phyloP scores from a whole-genome alignment of 1,140 invertebrate genomes.

The Drosophila repleta region DNA sequence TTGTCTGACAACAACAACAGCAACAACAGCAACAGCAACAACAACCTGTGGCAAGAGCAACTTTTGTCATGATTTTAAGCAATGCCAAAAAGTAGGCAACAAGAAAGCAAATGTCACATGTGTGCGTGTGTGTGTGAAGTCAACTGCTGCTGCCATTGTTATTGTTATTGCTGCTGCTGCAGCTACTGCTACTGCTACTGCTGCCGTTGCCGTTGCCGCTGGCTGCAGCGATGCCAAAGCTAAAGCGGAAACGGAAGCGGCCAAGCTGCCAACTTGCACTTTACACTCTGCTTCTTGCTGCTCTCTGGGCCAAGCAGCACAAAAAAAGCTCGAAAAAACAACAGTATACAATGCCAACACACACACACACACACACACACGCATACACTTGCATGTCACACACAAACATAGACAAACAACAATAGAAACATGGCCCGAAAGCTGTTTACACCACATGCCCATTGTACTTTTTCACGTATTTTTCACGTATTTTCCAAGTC shows the following conservation, averaged over 20 bases:
- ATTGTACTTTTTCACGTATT: slow-evolving; percentile 16
- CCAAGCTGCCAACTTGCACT: slow-evolving; percentile 65
- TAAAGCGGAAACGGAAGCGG: slow-evolving; percentile 62
- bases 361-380: neutral
- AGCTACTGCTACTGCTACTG: slow-evolving; percentile 15
- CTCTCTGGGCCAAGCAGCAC: slow-evolving; percentile 17
- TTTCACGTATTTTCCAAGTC: neutral
- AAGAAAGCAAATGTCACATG: slow-evolving; percentile 27
- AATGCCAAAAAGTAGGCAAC: slow-evolving; percentile 44
- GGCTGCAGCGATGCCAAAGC: slow-evolving; percentile 43
- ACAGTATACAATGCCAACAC: slow-evolving; percentile 25
- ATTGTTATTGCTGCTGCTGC: slow-evolving; percentile 31
- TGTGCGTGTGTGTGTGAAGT: slow-evolving; percentile 19
- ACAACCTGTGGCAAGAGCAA: slow-evolving; percentile 33
- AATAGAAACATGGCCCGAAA: slow-evolving; percentile 45
- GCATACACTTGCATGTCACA: slow-evolving; percentile 37
- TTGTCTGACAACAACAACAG: slow-evolving; percentile 7
- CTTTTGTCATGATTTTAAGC: slow-evolving; percentile 47
- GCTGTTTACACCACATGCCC: slow-evolving; percentile 40
- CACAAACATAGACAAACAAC: slow-evolving; percentile 48
- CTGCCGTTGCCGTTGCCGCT: slow-evolving; percentile 25
- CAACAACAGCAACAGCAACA: slow-evolving; percentile 22
- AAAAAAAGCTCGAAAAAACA: slow-evolving; percentile 21
- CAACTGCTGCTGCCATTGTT: slow-evolving; percentile 35
- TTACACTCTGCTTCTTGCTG: slow-evolving; percentile 56